Conservation (phyloP, 1,140 invertebrate genomes). For the Bombus affinis region DNA sequence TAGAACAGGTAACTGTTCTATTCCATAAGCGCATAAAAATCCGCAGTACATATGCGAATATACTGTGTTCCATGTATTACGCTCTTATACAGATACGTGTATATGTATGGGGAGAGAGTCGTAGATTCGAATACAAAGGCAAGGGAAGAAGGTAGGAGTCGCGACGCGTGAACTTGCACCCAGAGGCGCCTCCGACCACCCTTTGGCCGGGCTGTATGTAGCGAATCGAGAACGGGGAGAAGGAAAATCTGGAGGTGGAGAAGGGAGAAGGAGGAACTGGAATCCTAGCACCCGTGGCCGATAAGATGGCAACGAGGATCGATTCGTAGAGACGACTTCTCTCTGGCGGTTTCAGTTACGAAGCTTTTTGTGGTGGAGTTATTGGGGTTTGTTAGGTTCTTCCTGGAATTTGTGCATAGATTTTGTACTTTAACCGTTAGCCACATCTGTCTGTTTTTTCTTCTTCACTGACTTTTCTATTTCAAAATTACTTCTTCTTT, state of each 20-base stretch:
- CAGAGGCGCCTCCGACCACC: conserved; percentile 58
- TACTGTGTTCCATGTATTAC: too few relatives aligned
- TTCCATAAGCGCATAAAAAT: too few relatives aligned
- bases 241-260: conserved; percentile 37
- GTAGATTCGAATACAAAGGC: conserved; percentile 33
- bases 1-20: too few relatives aligned
- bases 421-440: too few relatives aligned
- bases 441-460: too few relatives aligned
- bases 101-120: not conserved
- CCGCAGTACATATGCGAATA: too few relatives aligned
- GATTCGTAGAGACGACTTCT: conserved; percentile 14
- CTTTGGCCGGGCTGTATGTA: conserved; percentile 44
- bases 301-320: conserved; percentile 39
- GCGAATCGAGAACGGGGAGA: conserved; percentile 53
- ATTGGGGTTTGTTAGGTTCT: too few relatives aligned
- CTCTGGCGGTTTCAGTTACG: not conserved
- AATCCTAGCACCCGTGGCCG: conserved; percentile 37
- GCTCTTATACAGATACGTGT: not conserved
- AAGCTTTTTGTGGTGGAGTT: not conserved
- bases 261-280: conserved; percentile 27
- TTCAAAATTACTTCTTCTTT: not conserved
- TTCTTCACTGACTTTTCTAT: not conserved
- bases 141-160: conserved; percentile 65
- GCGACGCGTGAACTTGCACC: conserved; percentile 76
- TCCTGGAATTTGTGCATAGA: not conserved